phyloP scores from a whole-genome alignment of 1,140 invertebrate species.

The Conus ventricosus region DNA sequence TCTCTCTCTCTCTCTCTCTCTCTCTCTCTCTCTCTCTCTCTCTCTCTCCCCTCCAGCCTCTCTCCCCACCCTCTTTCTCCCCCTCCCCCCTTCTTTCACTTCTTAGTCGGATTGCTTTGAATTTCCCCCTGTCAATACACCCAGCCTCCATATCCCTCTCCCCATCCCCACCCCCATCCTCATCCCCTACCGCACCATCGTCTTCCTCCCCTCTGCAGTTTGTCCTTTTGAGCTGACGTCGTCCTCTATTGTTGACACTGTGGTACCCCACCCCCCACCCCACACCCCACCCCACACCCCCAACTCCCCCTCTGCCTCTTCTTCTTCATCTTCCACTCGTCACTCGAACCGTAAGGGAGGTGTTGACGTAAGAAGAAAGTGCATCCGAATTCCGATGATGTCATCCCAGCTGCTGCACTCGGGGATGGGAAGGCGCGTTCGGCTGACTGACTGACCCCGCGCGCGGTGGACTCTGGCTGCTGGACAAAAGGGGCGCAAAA shows the following conservation, averaged over 20 bases:
- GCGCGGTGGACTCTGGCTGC: too few relatives aligned
- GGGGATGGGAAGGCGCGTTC: too few relatives aligned
- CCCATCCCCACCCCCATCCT: neutral
- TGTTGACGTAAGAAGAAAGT: neutral
- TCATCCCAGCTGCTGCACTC: neutral
- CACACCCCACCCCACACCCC: too few relatives aligned
- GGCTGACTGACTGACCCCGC: too few relatives aligned
- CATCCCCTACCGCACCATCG: too few relatives aligned
- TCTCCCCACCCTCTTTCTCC: too few relatives aligned
- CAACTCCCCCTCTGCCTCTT: neutral
- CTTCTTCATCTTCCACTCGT: neutral
- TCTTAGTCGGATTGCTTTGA: neutral
- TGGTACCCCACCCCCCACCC: neutral
- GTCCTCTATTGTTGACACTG: too few relatives aligned
- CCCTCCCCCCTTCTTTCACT: neutral
- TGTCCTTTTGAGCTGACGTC: too few relatives aligned
- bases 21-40: neutral
- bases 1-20: neutral
- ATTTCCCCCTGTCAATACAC: too few relatives aligned
- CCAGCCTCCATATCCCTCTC: neutral
- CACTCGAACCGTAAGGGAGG: neutral
- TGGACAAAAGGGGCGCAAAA: too few relatives aligned
- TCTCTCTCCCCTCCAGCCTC: too few relatives aligned
- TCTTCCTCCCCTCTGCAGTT: too few relatives aligned
- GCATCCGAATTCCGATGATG: neutral